A percentile compares a stretch with the other conserved stretches of the same genome.
These are phyloP conservation scores for Sesia bembeciformis DNA, from an alignment of 2,888 invertebrate species.

Conservation along the genomic window DNA sequence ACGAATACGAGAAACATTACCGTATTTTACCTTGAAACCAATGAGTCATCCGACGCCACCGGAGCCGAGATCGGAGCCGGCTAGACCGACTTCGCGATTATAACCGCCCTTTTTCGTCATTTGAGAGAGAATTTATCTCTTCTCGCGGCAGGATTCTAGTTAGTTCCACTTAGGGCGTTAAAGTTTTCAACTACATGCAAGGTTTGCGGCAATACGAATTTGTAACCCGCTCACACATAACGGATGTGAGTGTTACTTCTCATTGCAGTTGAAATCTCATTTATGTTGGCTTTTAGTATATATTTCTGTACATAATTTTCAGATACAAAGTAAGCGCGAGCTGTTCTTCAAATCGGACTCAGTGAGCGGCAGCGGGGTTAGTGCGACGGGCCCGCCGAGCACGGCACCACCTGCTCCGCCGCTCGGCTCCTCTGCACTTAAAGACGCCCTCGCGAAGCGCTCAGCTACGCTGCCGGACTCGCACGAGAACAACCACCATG, in stretches of 20 bases:
- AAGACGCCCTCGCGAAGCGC: constrained; percentile 65
- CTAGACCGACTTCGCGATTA: constrained; percentile 25
- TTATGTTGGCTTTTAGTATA: not conserved
- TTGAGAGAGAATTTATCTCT: constrained; percentile 29
- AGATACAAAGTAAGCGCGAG: constrained; percentile 90
- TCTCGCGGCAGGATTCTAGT: constrained; percentile 28
- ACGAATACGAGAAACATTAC: constrained; percentile 24
- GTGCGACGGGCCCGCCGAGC: constrained; percentile 46
- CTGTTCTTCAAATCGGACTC: constrained; percentile 87
- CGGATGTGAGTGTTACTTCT: not conserved
- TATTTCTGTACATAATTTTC: constrained; percentile 32
- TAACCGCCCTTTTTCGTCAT: constrained; percentile 2
- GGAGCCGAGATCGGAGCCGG: constrained; percentile 36
- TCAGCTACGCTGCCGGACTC: constrained; percentile 58
- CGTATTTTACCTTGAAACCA: constrained; percentile 22
- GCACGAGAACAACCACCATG: constrained; percentile 64
- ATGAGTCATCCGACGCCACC: constrained; percentile 50
- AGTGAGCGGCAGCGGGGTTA: constrained; percentile 68
- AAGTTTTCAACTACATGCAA: not conserved
- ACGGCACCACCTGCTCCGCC: constrained; percentile 63
- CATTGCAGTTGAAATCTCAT: not conserved
- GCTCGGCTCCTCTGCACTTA: constrained; percentile 61
- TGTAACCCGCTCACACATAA: not conserved
- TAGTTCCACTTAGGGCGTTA: constrained; percentile 10
- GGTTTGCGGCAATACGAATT: not conserved